Percentiles rank a stretch among this genome's conserved stretches.
Evolutionary conservation across 2,113 vertebrate genomes (phyloP).

Genomic region (Sorex araneus): DNA sequence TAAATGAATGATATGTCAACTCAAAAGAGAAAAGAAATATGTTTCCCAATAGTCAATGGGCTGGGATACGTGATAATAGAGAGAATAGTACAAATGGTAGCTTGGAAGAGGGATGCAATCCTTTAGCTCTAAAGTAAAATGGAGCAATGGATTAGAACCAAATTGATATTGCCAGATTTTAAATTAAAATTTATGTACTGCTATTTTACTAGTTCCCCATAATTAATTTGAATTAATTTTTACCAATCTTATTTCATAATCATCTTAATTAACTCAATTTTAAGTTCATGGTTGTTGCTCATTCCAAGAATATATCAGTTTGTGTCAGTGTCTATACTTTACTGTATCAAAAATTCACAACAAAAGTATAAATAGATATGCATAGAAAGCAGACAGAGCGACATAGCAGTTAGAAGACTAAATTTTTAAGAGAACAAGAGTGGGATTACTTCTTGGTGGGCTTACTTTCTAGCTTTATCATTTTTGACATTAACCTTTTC

Average conservation of each 20-base stretch:
- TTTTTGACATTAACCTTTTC: not conserved
- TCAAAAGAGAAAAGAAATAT: not conserved
- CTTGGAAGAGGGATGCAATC: rapidly evolving
- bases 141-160: not conserved
- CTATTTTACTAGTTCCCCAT: not conserved
- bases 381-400: too few species aligned
- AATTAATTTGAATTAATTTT: constrained; percentile 43
- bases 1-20: too few species aligned
- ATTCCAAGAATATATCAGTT: not conserved
- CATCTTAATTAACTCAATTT: constrained; percentile 14
- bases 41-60: not conserved
- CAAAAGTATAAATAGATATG: too few species aligned
- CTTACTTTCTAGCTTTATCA: not conserved
- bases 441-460: not conserved
- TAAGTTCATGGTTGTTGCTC: not conserved
- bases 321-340: too few species aligned
- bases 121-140: not conserved
- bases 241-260: not conserved
- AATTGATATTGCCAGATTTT: constrained; percentile 14
- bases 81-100: not conserved
- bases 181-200: constrained; percentile 12
- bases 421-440: not conserved
- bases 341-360: too few species aligned
- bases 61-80: not conserved
- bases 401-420: too few species aligned